Conservation (phyloP, 2,113 vertebrate species). For the Strix aluco region DNA sequence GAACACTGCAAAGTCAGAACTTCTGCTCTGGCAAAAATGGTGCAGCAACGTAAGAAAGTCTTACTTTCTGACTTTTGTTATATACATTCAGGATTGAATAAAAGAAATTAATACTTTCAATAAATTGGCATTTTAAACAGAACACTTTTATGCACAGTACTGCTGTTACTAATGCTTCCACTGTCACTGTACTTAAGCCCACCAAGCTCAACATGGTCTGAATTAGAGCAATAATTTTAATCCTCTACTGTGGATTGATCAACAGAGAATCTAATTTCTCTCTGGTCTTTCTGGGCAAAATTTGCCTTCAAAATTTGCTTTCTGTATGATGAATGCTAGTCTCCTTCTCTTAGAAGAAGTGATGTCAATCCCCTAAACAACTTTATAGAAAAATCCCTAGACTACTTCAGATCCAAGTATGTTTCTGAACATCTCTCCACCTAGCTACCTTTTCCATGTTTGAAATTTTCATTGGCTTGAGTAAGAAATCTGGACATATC, state of each 20-base stretch:
- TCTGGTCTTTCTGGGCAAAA: neutral
- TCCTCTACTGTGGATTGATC: neutral
- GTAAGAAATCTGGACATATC: neutral
- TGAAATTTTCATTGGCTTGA: neutral
- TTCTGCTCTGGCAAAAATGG: neutral
- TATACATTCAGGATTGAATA: neutral
- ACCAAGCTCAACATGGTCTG: neutral
- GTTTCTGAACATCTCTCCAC: neutral
- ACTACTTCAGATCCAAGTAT: neutral
- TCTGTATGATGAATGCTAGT: neutral
- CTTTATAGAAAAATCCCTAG: neutral
- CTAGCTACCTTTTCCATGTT: neutral
- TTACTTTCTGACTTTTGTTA: neutral
- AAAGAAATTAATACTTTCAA: neutral
- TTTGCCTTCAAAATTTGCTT: neutral
- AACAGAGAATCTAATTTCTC: neutral
- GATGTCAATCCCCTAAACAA: neutral
- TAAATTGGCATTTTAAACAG: neutral
- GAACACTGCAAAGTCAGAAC: neutral
- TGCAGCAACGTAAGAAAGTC: neutral
- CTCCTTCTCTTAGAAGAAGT: neutral
- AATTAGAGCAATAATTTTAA: neutral
- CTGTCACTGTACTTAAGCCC: neutral
- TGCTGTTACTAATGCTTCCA: neutral
- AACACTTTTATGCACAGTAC: neutral